A percentile compares a stretch with the other conserved stretches of the same genome.
Conservation (phyloP, 2,113 vertebrate genomes). For the Ammodytes marinus region DNA sequence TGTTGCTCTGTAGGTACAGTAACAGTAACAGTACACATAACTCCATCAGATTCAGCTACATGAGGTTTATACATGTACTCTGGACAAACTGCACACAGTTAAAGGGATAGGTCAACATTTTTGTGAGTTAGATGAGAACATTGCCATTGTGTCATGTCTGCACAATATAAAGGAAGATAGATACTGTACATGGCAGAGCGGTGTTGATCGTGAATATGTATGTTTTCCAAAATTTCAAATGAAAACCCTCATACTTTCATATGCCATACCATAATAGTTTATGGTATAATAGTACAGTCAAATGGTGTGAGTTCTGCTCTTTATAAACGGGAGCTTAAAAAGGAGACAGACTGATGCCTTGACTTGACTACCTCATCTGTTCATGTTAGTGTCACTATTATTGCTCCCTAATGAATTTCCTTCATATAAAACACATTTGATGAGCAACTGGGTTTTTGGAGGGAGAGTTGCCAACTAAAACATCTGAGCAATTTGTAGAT, state of each 20-base stretch:
- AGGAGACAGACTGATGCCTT: constrained; percentile 29
- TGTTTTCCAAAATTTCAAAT: background rate
- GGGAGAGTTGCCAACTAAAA: background rate
- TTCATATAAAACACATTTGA: constrained; percentile 18
- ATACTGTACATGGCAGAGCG: background rate
- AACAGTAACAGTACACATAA: background rate
- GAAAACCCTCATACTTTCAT: background rate
- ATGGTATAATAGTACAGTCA: background rate
- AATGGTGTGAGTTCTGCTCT: background rate
- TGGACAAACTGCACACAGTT: background rate
- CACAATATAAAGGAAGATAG: too few species aligned
- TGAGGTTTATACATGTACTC: background rate
- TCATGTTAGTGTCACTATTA: constrained; percentile 14
- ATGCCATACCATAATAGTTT: background rate
- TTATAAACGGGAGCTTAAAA: background rate
- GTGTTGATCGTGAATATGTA: background rate
- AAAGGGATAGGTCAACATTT: background rate
- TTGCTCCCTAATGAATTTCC: constrained; percentile 12
- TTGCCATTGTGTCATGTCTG: too few species aligned
- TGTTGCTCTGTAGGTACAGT: background rate
- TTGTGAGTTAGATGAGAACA: too few species aligned
- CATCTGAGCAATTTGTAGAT: background rate
- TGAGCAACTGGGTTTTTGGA: constrained; percentile 1
- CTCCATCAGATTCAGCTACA: background rate
- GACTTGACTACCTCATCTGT: constrained; percentile 11